Base-by-base conservation (phyloP, 2,888 invertebrate genomes). In the Drosophila neotestacea region DNA sequence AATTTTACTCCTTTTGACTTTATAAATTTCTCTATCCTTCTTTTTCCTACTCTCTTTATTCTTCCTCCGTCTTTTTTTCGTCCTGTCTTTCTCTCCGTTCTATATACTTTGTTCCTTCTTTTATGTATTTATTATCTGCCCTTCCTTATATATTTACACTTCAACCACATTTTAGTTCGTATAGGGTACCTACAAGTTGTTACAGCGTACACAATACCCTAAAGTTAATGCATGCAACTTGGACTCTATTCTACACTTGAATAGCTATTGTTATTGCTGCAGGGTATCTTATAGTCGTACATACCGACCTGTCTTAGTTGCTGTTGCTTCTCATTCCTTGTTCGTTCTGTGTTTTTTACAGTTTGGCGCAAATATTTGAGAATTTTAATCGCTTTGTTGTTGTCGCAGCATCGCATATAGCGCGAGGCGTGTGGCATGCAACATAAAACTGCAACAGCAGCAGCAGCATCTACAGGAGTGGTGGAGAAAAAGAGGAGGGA, bases 361-460 rank as follows among this genome's bases (percentile, higher is more conserved):
- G 67, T 70, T 78, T 85, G 76, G 66, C 55, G 82, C 85, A 86
- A 86, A 86, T 86, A 86, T 86, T 86, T 86, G 82, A 82, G 86
- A 82, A 85, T 85, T 89, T 86, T 87, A 89, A 86, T 89, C 89
- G 85, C 81, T 78, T 88, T 88, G 79, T 82, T 72, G 81, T 79
- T 87, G 83, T 65, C 64, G 73, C 56, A 69, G 62, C 54, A 39
- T 50, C 27, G 44, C 16, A 34, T n/a, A 16, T 16, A 54, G 42
- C 28, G 11, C 28, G 22, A 16, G 36, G 36, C 42, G 68, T 59
- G 70, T 56, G 61, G 59, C 54, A 52, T 28, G 58, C 16, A 59
- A 48, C 61, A 69, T 67, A 77, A 75, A 74, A 66, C 77, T 77
- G 66, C 73, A 76, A 58, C 62, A 65, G 68, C 42, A 47, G 68